These are phyloP conservation scores for Dipodomys stephensi DNA, from an alignment of 2,113 vertebrate genomes.

Conservation along the genomic window DNA sequence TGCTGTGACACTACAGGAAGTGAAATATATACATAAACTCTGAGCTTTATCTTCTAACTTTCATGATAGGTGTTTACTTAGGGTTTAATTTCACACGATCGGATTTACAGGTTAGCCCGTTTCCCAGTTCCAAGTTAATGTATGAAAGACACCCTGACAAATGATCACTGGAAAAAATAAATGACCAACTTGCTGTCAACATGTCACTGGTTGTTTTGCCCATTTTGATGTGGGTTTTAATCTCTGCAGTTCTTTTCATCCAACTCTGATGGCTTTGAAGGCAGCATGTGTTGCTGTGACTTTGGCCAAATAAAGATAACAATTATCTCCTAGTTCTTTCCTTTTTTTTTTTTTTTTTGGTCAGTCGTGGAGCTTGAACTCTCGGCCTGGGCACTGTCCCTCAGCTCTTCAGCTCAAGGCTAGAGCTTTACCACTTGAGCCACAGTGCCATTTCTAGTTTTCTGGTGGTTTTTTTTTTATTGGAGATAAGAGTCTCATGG, in stretches of 20 bases:
- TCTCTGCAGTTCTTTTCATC: neutral
- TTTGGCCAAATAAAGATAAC: slow-evolving; percentile 47
- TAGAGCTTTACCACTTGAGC: too few relatives aligned
- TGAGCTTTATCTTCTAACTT: slow-evolving; percentile 81
- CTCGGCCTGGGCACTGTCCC: too few relatives aligned
- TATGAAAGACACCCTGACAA: slow-evolving; percentile 83
- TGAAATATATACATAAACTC: slow-evolving; percentile 81
- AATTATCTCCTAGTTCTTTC: neutral
- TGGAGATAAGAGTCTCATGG: too few relatives aligned
- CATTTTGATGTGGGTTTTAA: neutral
- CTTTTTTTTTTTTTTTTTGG: too few relatives aligned
- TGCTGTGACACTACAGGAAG: slow-evolving; percentile 37
- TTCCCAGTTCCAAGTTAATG: slow-evolving; percentile 83
- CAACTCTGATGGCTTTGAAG: neutral
- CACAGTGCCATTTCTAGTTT: too few relatives aligned
- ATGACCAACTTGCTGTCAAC: slow-evolving; percentile 55
- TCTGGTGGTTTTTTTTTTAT: too few relatives aligned
- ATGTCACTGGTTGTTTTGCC: slow-evolving; percentile 1
- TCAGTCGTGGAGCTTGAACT: too few relatives aligned
- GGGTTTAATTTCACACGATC: slow-evolving; percentile 83
- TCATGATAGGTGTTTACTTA: slow-evolving; percentile 83
- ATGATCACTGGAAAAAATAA: slow-evolving; percentile 82
- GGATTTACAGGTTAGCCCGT: slow-evolving; percentile 84
- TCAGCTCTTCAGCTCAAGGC: too few relatives aligned
- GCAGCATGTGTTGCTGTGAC: neutral